phyloP scores from a whole-genome alignment of 1,140 invertebrate species.

The Drosophila subobscura region DNA sequence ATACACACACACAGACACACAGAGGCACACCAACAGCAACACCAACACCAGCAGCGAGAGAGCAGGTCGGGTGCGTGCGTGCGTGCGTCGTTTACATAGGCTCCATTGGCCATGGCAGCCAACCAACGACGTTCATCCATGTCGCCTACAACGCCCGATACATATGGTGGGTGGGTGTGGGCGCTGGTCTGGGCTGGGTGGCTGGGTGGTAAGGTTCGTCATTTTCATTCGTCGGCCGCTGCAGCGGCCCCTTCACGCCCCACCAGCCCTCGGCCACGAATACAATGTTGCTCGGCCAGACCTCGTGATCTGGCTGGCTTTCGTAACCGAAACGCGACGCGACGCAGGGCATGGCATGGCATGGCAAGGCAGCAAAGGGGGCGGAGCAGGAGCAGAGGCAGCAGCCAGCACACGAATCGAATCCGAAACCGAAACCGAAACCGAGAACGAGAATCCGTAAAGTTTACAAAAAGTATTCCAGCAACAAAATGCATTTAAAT shows the following conservation, averaged over 20 bases:
- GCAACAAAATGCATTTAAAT: conserved; percentile 62
- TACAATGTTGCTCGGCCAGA: conserved; percentile 75
- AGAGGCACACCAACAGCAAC: background rate
- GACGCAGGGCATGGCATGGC: background rate
- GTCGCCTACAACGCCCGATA: conserved; percentile 65
- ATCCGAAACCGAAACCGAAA: conserved; percentile 41
- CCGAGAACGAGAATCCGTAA: conserved; percentile 48
- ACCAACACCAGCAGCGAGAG: conserved; percentile 12
- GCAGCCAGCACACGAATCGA: conserved; percentile 7
- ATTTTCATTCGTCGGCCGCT: conserved; percentile 73
- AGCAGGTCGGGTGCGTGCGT: conserved; percentile 11
- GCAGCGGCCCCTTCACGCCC: conserved; percentile 41
- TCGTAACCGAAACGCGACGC: conserved; percentile 58
- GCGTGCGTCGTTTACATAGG: conserved; percentile 77
- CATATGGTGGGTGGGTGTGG: conserved; percentile 41
- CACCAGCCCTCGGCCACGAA: conserved; percentile 32
- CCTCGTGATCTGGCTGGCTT: conserved; percentile 57
- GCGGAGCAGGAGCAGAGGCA: conserved; percentile 4
- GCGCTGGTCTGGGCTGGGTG: conserved; percentile 27
- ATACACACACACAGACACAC: conserved; percentile 42
- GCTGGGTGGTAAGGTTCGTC: conserved; percentile 48
- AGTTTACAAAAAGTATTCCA: conserved; percentile 67
- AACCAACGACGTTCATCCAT: conserved; percentile 66
- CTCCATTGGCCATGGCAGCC: conserved; percentile 55
- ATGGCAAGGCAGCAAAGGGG: background rate